Evolutionary conservation across 2,888 invertebrate genomes (phyloP), one percentile per base, ranked within the genome.

Genomic region (Caenorhabditis sp.): DNA sequence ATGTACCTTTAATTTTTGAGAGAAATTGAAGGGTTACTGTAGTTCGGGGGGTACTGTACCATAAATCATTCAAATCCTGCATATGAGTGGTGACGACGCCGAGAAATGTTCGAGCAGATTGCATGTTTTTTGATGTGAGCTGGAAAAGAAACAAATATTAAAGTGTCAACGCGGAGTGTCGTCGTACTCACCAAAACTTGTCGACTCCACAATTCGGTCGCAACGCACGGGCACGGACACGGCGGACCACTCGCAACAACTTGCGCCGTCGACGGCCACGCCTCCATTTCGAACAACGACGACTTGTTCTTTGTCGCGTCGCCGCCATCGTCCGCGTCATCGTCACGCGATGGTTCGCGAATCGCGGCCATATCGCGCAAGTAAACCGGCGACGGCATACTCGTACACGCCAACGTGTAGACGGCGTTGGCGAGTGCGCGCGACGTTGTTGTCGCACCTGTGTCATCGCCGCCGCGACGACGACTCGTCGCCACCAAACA

Each of bases 171-270:
- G 14, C 8, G 14, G 8, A 10, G 10, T 37, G 10, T 14, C 37
- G 10, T 37, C 37, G 14, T 37, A 10, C 82, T 67, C 70, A 89
- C 90, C 95, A 97, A 95, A 64, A 97, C 97, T 53, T 93, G 93
- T n/a, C 92, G 92, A 93, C 87, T 93, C 93, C 66, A 93, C 92
- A 49, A 93, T 92, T 79, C 75, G 4, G 81, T 72, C 5, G 86
- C 66, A 10, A 82, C 69, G 6, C 76, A 69, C 8, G 63, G 89
- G 83, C 77, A 78, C 0, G 1, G 95, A 79, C 97, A 90, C 24
- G 96, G 94, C 0, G 96, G 95, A 26, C 97, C 97, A 72, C 97
- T 95, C 78, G 95, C 97, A 55, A 97, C 95, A 75, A 97, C 95
- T 90, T 97, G 97, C 12, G 66, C 65, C n/a, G 73, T 63, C 10